phyloP scores from a whole-genome alignment of 1,140 invertebrate genomes.

The Trichonephila clavata region DNA sequence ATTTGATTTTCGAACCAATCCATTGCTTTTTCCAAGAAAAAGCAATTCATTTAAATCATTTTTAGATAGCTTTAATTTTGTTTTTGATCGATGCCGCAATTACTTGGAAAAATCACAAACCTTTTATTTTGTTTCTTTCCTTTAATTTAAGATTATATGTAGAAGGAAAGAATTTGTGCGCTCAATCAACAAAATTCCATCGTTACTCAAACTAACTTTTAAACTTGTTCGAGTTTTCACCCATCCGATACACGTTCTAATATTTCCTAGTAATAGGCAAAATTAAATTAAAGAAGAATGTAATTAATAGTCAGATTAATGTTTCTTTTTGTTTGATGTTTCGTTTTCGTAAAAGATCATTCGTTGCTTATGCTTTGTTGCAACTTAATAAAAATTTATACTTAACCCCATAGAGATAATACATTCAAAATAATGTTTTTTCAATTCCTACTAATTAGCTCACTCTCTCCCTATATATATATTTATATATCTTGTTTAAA shows the following conservation, averaged over 20 bases:
- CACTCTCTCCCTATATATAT: no score
- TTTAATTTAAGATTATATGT: background rate
- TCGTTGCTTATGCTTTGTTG: background rate
- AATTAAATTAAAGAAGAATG: background rate
- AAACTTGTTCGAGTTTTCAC: background rate
- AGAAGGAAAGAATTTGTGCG: background rate
- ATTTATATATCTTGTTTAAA: no score
- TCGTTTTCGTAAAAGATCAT: background rate
- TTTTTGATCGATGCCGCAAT: conserved; percentile 42
- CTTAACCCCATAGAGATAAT: no score
- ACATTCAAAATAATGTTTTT: no score
- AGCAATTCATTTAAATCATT: conserved; percentile 49
- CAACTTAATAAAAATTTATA: background rate
- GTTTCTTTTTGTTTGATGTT: background rate
- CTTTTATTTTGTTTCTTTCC: background rate
- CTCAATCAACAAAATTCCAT: background rate
- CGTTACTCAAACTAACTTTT: background rate
- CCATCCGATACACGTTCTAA: background rate
- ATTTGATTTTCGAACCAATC: conserved; percentile 49
- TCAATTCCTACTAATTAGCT: no score
- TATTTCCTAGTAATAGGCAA: background rate
- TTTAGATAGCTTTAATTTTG: conserved; percentile 57
- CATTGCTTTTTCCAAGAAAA: background rate
- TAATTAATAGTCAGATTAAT: background rate
- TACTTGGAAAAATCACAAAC: conserved; percentile 3